Percentiles rank a stretch among this genome's conserved stretches.
Evolutionary conservation across 53 echinoderm and acorn worm genomes (phyloP).

Genomic region (Paelopatides confundens): DNA sequence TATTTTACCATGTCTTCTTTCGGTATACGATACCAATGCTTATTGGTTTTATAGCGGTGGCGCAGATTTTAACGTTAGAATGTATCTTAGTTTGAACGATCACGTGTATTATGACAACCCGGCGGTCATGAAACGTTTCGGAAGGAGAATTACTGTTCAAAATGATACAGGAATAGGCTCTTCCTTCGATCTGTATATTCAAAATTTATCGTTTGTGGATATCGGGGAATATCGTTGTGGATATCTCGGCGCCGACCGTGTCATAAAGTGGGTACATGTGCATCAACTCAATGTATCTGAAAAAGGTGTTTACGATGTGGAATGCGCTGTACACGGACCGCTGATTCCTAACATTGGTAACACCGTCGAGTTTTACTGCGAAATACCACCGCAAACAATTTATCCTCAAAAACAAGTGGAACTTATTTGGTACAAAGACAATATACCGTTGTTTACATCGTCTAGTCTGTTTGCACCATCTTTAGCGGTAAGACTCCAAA

Average conservation of each 20-base stretch:
- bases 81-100: background rate
- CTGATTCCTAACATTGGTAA: slow-evolving; percentile 14
- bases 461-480: slow-evolving; percentile 35
- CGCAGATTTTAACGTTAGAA: background rate
- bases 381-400: slow-evolving; percentile 38
- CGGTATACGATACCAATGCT: background rate
- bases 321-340: slow-evolving; percentile 34
- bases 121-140: background rate
- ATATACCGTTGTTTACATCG: slow-evolving; percentile 22
- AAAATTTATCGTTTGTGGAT: slow-evolving; percentile 34
- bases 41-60: slow-evolving; percentile 36
- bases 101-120: background rate
- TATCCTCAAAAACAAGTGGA: slow-evolving; percentile 48
- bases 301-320: background rate
- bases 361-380: slow-evolving; percentile 43
- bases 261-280: slow-evolving; percentile 19
- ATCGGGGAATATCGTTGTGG: slow-evolving; percentile 44
- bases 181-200: slow-evolving; percentile 16
- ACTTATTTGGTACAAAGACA: slow-evolving; percentile 30
- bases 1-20: slow-evolving; percentile 24
- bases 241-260: background rate
- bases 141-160: slow-evolving; percentile 1
- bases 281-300: slow-evolving; percentile 37
- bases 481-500: slow-evolving; percentile 7
- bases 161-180: background rate